Percentiles rank a stretch among this genome's conserved stretches.
phyloP scores from a whole-genome alignment of 2,888 invertebrate genomes.

The Serrognathus titanus region DNA sequence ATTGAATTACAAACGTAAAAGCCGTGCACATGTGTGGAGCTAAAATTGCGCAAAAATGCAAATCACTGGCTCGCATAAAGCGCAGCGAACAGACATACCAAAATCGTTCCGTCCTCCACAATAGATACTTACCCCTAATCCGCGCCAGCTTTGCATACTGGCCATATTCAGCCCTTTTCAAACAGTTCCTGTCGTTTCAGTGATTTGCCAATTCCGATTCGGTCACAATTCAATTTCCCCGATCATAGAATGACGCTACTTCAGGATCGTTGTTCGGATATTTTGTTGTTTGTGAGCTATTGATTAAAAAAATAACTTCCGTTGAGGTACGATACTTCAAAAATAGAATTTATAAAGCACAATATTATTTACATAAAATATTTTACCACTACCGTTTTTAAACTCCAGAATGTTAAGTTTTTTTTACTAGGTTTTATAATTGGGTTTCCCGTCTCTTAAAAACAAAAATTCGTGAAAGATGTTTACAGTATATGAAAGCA shows the following conservation, averaged over 20 bases:
- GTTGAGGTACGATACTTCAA: background rate
- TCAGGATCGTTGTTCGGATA: conserved; percentile 13
- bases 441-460: background rate
- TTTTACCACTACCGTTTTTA: too few relatives aligned
- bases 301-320: background rate
- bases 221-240: conserved; percentile 41
- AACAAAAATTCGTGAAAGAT: background rate
- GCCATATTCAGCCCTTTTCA: conserved; percentile 37
- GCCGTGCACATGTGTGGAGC: too few relatives aligned
- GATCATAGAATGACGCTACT: conserved; percentile 29
- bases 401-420: too few relatives aligned
- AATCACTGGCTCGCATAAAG: background rate
- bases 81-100: conserved; percentile 3
- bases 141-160: conserved; percentile 35
- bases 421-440: too few relatives aligned
- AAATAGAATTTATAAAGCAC: too few relatives aligned
- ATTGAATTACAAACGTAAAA: too few relatives aligned
- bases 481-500: background rate
- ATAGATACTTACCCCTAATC: conserved; percentile 26
- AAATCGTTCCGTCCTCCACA: conserved; percentile 17
- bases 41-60: too few relatives aligned
- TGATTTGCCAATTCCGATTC: conserved; percentile 38
- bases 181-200: conserved; percentile 41
- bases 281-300: background rate
- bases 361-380: too few relatives aligned